Evolutionary conservation across 2,888 invertebrate genomes (phyloP), one percentile per base, ranked within the genome.

Genomic region (Entomobrya proxima): DNA sequence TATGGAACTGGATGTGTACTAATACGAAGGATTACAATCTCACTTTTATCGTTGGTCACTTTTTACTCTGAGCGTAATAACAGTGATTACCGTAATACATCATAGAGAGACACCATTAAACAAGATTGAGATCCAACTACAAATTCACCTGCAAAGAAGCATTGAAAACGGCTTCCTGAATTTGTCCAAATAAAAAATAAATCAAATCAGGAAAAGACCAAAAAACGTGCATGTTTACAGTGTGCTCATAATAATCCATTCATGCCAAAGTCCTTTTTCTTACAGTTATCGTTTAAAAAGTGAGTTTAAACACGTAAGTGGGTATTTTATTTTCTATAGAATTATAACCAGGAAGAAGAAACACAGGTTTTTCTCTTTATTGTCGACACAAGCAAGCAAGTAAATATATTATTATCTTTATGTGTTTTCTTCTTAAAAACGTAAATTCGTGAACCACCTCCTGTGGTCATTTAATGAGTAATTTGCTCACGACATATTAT

Each of bases 381-480:
- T 69, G 37, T 69, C 18, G 11, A n/a, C 18, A n/a, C n/a, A n/a
- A n/a, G n/a, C 24, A 50, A 32, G 1, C 61, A 35, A 18, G 32
- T 35, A 32, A 64, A 64, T 58, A 27, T 58, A 58, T 64, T n/a
- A n/a, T n/a, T 64, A 64, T 64, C 32, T 64, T 64, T 64, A 18
- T 64, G 11, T 47, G 47, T 50, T 64, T 64, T 64, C 61, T 35
- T 64, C 35, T 32, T 7, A 30, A 58, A 61, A 61, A 77, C 4
- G 35, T 77, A 37, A 37, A 64, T n/a, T 80, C 80, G 72, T 82
- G 75, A 64, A 47, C 74, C 82, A 76, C 83, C 83, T 76, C 83
- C 83, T 76, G 83, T 67, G 83, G 83, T 83, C 83, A 83, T 83
- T 83, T 83, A 83, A 83, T 83, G 83, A 83, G 76, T 83, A 83